These are phyloP conservation scores for Hypsopygia costalis DNA, from an alignment of 2,888 invertebrate genomes.

Conservation along the genomic window DNA sequence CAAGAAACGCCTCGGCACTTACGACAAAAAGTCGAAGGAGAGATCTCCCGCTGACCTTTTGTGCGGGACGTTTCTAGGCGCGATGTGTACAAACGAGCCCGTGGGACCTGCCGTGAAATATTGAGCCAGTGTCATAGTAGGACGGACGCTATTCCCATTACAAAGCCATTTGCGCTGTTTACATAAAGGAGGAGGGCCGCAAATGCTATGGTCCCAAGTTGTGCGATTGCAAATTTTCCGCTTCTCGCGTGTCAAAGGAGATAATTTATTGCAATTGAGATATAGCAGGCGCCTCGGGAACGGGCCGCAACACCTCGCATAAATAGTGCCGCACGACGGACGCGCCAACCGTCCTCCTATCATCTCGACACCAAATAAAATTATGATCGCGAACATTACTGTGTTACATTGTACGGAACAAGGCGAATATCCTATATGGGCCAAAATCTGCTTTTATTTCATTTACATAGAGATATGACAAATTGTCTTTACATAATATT, in stretches of 20 bases:
- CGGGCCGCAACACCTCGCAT: slow-evolving; percentile 57
- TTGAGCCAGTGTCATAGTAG: slow-evolving; percentile 60
- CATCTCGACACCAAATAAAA: slow-evolving; percentile 58
- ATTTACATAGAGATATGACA: too few species aligned
- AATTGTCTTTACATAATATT: too few species aligned
- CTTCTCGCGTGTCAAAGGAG: slow-evolving; percentile 68
- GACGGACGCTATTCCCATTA: slow-evolving; percentile 66
- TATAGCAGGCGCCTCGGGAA: slow-evolving; percentile 59
- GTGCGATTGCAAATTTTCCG: slow-evolving; percentile 70
- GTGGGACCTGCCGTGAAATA: slow-evolving; percentile 68
- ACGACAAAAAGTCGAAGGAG: slow-evolving; percentile 72
- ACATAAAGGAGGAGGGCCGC: slow-evolving; percentile 60
- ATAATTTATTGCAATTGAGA: slow-evolving; percentile 74
- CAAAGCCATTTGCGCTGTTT: slow-evolving; percentile 71
- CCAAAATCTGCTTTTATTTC: too few species aligned
- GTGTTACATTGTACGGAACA: slow-evolving; percentile 1
- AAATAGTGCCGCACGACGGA: slow-evolving; percentile 52
- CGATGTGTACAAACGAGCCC: slow-evolving; percentile 69
- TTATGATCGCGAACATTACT: slow-evolving; percentile 52
- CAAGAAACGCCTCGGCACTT: slow-evolving; percentile 73
- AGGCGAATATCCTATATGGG: too few species aligned
- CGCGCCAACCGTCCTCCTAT: slow-evolving; percentile 46
- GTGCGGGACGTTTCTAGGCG: slow-evolving; percentile 56
- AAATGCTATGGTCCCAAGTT: slow-evolving; percentile 45
- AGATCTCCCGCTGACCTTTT: slow-evolving; percentile 74